Conservation (phyloP, 2,113 vertebrate genomes). For the Datnioides undecimradiatus region DNA sequence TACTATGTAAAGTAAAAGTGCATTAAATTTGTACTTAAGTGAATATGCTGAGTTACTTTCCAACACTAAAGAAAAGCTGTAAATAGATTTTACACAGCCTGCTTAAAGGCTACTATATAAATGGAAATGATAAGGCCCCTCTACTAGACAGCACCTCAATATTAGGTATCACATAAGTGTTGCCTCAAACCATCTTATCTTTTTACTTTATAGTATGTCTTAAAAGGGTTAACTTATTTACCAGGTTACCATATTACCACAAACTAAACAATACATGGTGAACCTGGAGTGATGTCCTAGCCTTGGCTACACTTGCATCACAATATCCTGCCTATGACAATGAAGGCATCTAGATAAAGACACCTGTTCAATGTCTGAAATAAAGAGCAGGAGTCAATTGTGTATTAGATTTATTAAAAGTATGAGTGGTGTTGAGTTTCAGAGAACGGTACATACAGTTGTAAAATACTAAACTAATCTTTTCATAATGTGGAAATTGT, state of each 20-base stretch:
- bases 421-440: background rate
- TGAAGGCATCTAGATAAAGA: background rate
- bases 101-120: background rate
- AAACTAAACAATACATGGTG: background rate
- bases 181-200: background rate
- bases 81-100: background rate
- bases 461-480: background rate
- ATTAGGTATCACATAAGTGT: background rate
- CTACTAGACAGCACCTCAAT: background rate
- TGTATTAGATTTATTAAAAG: conserved; percentile 13
- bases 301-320: background rate
- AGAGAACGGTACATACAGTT: background rate
- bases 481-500: conserved; percentile 23
- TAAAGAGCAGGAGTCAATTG: background rate
- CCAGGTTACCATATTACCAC: background rate
- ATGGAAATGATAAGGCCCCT: background rate
- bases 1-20: too few species aligned
- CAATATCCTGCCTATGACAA: background rate
- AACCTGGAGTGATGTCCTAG: too few species aligned
- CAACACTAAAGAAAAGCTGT: background rate
- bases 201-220: background rate
- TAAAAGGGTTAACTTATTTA: background rate
- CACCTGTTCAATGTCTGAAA: background rate
- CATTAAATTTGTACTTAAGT: background rate
- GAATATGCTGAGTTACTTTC: background rate